Conservation (phyloP, 2,888 invertebrate genomes). For the Blomia tropicalis region DNA sequence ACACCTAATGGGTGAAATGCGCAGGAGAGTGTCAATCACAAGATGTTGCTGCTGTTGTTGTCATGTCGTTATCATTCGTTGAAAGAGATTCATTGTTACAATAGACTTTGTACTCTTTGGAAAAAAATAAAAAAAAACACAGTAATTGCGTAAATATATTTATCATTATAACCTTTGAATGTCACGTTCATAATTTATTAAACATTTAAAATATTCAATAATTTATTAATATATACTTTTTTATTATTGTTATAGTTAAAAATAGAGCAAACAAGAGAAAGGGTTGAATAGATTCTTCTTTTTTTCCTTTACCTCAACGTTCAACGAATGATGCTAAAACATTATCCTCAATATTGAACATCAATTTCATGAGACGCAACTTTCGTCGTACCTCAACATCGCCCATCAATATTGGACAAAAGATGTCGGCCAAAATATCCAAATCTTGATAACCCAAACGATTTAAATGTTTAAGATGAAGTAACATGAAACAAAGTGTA, state of each 20-base stretch:
- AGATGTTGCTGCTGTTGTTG: too few species aligned
- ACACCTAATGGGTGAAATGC: too few species aligned
- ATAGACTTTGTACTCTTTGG: background rate
- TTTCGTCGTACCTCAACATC: constrained; percentile 16
- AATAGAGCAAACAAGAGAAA: too few species aligned
- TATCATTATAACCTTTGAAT: background rate
- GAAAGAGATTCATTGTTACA: background rate
- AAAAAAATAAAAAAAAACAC: background rate
- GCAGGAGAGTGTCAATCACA: too few species aligned
- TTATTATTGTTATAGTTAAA: too few species aligned
- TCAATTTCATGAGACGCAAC: constrained; percentile 5
- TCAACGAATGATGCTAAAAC: constrained; percentile 2
- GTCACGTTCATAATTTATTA: background rate
- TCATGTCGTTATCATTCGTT: background rate
- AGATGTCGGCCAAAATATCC: constrained; percentile 12
- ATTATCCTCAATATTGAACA: background rate
- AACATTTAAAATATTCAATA: background rate
- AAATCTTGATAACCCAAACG: constrained; percentile 2
- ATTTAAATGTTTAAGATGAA: constrained; percentile 15
- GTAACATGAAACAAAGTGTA: constrained; percentile 19
- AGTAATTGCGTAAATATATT: background rate
- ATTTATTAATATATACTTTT: background rate
- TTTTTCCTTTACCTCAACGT: background rate
- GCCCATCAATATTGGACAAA: constrained; percentile 22
- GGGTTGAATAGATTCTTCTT: too few species aligned